Conservation (phyloP, 2,888 invertebrate genomes). For the Entomobrya proxima region DNA sequence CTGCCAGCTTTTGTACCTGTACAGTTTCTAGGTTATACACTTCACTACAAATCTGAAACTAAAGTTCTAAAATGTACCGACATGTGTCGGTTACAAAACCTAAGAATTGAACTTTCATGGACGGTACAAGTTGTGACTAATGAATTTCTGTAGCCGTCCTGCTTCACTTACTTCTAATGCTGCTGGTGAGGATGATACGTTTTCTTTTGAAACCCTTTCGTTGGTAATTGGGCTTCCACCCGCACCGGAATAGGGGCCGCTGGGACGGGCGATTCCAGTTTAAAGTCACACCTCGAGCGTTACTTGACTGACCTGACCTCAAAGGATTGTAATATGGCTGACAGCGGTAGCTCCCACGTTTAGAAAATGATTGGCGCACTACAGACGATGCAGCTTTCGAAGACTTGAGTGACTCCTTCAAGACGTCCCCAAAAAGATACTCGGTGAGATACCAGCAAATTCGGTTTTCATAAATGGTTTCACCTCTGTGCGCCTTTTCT, state of each 20-base stretch:
- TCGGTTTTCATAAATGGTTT: too few relatives aligned
- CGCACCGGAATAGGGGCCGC: too few relatives aligned
- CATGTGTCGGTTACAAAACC: background rate
- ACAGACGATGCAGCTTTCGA: background rate
- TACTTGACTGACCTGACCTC: background rate
- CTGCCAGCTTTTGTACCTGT: background rate
- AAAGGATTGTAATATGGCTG: background rate
- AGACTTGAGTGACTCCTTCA: background rate
- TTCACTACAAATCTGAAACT: background rate
- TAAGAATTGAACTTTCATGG: background rate
- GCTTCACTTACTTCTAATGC: background rate
- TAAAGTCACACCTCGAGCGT: background rate
- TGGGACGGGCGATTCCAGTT: background rate
- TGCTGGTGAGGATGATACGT: too few relatives aligned
- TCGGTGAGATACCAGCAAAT: too few relatives aligned
- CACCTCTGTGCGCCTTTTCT: too few relatives aligned
- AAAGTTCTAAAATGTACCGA: background rate
- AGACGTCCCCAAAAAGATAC: background rate
- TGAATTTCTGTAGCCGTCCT: conserved; percentile 3
- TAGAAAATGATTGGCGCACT: too few relatives aligned
- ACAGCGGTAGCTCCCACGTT: background rate
- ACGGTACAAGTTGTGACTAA: background rate
- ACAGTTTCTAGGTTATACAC: background rate
- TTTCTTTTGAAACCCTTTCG: background rate
- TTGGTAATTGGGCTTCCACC: background rate